Percentiles rank a stretch among this genome's conserved stretches.
phyloP scores from a whole-genome alignment of 1,140 invertebrate species.

The Pseudachorutes palmiensis region DNA sequence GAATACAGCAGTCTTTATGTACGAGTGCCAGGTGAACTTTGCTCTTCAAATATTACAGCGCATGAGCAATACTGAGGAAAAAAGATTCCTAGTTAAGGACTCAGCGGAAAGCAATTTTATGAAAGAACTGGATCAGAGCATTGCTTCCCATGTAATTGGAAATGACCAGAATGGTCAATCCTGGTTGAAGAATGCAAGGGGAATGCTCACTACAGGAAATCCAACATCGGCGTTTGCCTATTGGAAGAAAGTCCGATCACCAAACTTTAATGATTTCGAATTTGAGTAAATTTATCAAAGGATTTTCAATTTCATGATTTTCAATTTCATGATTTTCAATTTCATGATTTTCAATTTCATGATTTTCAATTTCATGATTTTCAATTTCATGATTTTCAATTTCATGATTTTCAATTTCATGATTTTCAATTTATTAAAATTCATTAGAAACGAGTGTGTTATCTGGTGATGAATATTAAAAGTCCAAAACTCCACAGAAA shows the following conservation, averaged over 20 bases:
- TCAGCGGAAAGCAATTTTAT: not conserved
- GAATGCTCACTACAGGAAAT: not conserved
- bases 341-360: no score
- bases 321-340: no score
- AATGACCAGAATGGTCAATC: not conserved
- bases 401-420: no score
- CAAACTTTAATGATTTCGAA: not conserved
- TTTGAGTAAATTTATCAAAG: not conserved
- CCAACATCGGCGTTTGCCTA: not conserved
- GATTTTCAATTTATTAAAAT: no score
- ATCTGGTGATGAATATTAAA: no score
- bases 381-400: no score
- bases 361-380: no score
- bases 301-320: no score
- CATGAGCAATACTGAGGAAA: not conserved
- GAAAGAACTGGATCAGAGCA: not conserved
- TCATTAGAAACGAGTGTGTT: no score
- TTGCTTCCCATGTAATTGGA: not conserved
- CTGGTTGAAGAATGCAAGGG: not conserved
- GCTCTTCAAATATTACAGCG: not conserved
- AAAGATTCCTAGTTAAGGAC: not conserved
- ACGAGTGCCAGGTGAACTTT: not conserved
- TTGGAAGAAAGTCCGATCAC: not conserved
- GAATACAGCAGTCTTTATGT: not conserved
- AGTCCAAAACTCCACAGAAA: no score